phyloP scores from a whole-genome alignment of 2,888 invertebrate genomes.

The Mythimna vitellina region DNA sequence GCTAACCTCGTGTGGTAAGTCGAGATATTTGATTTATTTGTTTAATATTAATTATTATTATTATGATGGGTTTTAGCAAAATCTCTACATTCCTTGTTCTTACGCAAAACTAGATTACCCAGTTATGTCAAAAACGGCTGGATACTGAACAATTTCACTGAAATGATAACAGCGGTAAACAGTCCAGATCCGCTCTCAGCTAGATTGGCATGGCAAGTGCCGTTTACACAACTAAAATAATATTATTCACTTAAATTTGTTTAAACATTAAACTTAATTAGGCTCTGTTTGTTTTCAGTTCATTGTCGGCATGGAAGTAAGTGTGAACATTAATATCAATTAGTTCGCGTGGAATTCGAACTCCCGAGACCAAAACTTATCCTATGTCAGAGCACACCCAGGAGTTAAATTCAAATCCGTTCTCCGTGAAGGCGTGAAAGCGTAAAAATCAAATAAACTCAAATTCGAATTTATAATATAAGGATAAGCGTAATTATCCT shows the following conservation, averaged over 20 bases:
- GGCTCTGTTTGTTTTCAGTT: background rate
- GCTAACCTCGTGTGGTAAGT: too few relatives aligned
- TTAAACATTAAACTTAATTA: background rate
- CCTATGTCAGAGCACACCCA: too few relatives aligned
- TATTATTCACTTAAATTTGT: slow-evolving; percentile 1
- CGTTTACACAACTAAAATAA: slow-evolving; percentile 11
- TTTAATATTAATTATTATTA: background rate
- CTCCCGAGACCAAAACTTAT: too few relatives aligned
- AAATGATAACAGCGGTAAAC: background rate
- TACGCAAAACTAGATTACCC: background rate
- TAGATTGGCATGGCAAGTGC: slow-evolving; percentile 1
- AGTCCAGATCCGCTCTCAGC: background rate
- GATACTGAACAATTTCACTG: background rate
- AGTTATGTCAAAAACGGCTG: background rate
- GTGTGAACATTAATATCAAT: background rate
- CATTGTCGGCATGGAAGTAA: background rate
- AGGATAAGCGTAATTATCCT: too few relatives aligned
- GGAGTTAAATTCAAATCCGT: too few relatives aligned
- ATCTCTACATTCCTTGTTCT: background rate
- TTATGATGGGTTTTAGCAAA: background rate
- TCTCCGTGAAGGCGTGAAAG: too few relatives aligned
- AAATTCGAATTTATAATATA: too few relatives aligned
- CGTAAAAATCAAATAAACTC: too few relatives aligned
- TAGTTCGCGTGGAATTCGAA: background rate
- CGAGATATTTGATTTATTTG: too few relatives aligned